Percentiles rank a stretch among this genome's conserved stretches.
Conservation (phyloP, 2,888 invertebrate genomes). For the Mythimna albipuncta region DNA sequence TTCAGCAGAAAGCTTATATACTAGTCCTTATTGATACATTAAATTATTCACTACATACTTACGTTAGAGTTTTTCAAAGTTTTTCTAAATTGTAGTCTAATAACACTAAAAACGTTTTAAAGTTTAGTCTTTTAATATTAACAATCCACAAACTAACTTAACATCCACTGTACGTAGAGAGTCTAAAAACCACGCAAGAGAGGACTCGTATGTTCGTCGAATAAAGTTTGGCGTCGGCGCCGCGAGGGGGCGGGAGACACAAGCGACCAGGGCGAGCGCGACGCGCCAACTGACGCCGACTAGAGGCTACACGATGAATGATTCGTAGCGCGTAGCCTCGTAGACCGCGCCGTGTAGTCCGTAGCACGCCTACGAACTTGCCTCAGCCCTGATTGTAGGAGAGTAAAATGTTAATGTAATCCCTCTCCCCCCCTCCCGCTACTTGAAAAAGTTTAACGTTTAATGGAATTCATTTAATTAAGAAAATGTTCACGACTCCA, state of each 20-base stretch:
- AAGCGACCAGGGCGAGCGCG: slow-evolving; percentile 55
- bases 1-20: background rate
- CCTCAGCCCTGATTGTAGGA: slow-evolving; percentile 27
- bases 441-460: slow-evolving; percentile 17
- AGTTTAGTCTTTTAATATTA: slow-evolving; percentile 8
- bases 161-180: slow-evolving; percentile 48
- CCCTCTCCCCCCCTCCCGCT: background rate
- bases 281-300: slow-evolving; percentile 61
- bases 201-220: slow-evolving; percentile 50
- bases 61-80: slow-evolving; percentile 42
- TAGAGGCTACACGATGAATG: slow-evolving; percentile 45
- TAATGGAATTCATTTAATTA: slow-evolving; percentile 48
- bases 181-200: slow-evolving; percentile 39
- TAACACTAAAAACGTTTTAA: slow-evolving; percentile 25
- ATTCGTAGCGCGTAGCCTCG: slow-evolving; percentile 59
- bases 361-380: slow-evolving; percentile 59
- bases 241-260: slow-evolving; percentile 26
- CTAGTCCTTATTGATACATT: background rate
- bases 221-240: slow-evolving; percentile 54
- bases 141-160: slow-evolving; percentile 39
- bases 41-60: slow-evolving; percentile 29
- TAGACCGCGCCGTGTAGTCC: slow-evolving; percentile 48
- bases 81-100: slow-evolving; percentile 5
- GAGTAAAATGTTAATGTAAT: slow-evolving; percentile 17
- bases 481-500: slow-evolving; percentile 36